Evolutionary conservation across 2,888 invertebrate species (phyloP).

Genomic region (Drosophila rellima): DNA sequence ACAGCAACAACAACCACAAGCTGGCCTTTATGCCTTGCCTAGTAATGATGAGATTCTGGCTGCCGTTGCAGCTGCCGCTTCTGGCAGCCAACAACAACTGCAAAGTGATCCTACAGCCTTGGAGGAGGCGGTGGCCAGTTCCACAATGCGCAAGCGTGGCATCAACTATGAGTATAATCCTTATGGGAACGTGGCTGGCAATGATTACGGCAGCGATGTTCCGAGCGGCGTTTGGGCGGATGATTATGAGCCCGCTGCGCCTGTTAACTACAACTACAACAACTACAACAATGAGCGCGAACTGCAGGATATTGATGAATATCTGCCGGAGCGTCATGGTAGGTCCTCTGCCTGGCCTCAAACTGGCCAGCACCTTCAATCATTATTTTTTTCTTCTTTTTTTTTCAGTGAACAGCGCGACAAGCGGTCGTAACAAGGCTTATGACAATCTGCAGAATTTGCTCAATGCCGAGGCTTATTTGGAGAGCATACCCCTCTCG

Average conservation of each 20-base stretch:
- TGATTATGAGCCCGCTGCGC: slow-evolving; percentile 82
- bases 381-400: background rate
- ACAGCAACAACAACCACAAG: slow-evolving; percentile 35
- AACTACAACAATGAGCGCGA: slow-evolving; percentile 74
- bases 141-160: slow-evolving; percentile 84
- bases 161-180: slow-evolving; percentile 79
- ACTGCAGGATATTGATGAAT: slow-evolving; percentile 84
- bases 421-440: slow-evolving; percentile 80
- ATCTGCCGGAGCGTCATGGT: slow-evolving; percentile 80
- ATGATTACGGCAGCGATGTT: slow-evolving; percentile 66
- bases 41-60: slow-evolving; percentile 80
- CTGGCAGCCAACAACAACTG: slow-evolving; percentile 70
- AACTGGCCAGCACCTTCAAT: background rate
- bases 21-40: slow-evolving; percentile 68
- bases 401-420: slow-evolving; percentile 36
- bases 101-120: slow-evolving; percentile 63
- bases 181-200: slow-evolving; percentile 45
- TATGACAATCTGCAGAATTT: slow-evolving; percentile 85
- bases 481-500: slow-evolving; percentile 83
- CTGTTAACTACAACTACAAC: slow-evolving; percentile 55
- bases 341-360: slow-evolving; percentile 4
- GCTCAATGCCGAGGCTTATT: slow-evolving; percentile 84
- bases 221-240: slow-evolving; percentile 84
- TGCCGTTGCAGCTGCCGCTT: slow-evolving; percentile 82
- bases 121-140: slow-evolving; percentile 67